Conservation (phyloP, 2,113 vertebrate genomes). For the Hypomesus transpacificus region DNA sequence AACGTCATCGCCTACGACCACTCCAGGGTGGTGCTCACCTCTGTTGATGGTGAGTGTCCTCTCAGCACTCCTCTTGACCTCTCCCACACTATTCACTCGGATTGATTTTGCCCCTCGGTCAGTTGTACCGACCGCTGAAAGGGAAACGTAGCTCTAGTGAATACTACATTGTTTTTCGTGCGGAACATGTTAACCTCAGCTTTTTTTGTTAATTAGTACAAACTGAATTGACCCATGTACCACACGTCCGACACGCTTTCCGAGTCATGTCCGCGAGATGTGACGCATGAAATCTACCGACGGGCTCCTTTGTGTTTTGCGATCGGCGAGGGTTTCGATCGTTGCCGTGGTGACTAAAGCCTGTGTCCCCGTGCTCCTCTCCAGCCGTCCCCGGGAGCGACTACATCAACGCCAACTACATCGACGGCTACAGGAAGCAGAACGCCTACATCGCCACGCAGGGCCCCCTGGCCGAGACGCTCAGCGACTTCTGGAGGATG, state of each 20-base stretch:
- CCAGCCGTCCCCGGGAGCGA: constrained; percentile 91
- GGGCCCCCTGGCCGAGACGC: constrained; percentile 84
- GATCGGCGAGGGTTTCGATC: too few relatives aligned
- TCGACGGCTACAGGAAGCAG: constrained; percentile 92
- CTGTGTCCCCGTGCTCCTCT: not conserved
- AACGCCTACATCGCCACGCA: constrained; percentile 95
- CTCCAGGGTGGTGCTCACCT: constrained; percentile 90
- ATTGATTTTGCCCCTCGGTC: not conserved
- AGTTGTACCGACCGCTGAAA: too few relatives aligned
- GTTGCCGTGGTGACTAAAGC: not conserved
- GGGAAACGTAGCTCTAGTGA: too few relatives aligned
- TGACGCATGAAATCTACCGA: too few relatives aligned
- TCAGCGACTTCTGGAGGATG: constrained; percentile 96
- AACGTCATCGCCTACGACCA: constrained; percentile 96
- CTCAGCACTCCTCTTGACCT: too few relatives aligned
- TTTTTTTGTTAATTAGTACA: too few relatives aligned
- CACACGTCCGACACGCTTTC: too few relatives aligned
- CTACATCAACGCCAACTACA: constrained; percentile 94
- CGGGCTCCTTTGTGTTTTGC: too few relatives aligned
- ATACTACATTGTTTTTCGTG: too few relatives aligned
- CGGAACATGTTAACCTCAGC: too few relatives aligned
- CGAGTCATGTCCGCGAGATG: too few relatives aligned
- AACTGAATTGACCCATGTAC: too few relatives aligned
- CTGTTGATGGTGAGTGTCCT: constrained; percentile 82
- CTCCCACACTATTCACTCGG: not conserved